Evolutionary conservation across 2,888 invertebrate genomes (phyloP), one percentile per base, ranked within the genome.

Genomic region (Tipula lateralis): DNA sequence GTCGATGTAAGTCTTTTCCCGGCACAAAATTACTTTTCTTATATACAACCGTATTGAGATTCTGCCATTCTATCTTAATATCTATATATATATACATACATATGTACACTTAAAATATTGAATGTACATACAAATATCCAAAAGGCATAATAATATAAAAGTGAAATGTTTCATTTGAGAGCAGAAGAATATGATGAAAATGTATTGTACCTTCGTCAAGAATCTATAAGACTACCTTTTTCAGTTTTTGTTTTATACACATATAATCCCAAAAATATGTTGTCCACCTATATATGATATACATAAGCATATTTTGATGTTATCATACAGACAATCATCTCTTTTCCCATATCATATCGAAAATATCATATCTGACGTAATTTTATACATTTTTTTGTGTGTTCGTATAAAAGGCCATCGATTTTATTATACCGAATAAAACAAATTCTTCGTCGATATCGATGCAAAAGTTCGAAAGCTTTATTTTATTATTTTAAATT

Each of bases 201-300:
- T 66, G 66, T 66, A 19, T 66, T 66, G 24, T 66, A 66, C 66
- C 66, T 66, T 66, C 66, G 66, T 66, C 66, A 66, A 66, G 66
- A 66, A 66, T n/a, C 24, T 24, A 24, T n/a, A 66, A 66, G 19
- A 66, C 9, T 66, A 66, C 66, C 66, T 66, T 66, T 66, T 66
- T 66, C 44, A n/a, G 44, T 50, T 66, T 66, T 24, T 66, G 66
- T 66, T 66, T 66, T 66, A 24, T 66, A 66, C 66, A 9, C 24
- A 4, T 1, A 24, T 19, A 24, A 19, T 66, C 66, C 24, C 66
- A 66, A 66, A 66, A 66, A 66, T 66, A 66, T 66, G 66, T 66
- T 66, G 66, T 66, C 66, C 66, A 66, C 19, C 66, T 66, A 24
- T 6, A n/a, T 36, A 34, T 34, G 34, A 44, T 44, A 44, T 7